These are phyloP conservation scores for Orycteropus afer DNA, from an alignment of 2,113 vertebrate genomes.

Conservation along the genomic window DNA sequence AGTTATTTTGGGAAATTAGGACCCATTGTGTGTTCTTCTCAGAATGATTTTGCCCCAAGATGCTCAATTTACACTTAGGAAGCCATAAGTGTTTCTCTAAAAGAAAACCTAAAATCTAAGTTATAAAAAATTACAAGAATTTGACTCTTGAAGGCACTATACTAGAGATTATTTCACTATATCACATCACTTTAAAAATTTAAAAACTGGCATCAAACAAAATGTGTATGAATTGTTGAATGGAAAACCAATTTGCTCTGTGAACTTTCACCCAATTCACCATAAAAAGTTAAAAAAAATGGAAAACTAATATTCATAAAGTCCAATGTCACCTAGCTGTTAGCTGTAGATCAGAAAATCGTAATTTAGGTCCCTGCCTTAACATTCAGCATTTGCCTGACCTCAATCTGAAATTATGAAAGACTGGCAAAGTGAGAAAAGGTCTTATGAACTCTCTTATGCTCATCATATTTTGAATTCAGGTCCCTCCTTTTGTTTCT, in stretches of 20 bases:
- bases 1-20: background rate
- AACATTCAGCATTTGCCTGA: background rate
- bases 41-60: background rate
- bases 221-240: no score
- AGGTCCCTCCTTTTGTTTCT: background rate
- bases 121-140: background rate
- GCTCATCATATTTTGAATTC: background rate
- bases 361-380: background rate
- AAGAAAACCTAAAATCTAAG: background rate
- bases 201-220: no score
- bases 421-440: constrained; percentile 19
- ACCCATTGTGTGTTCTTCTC: background rate
- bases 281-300: no score
- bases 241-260: no score
- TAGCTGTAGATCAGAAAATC: background rate
- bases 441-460: background rate
- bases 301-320: background rate
- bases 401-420: constrained; percentile 11
- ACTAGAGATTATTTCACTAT: background rate
- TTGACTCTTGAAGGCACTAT: background rate
- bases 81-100: background rate
- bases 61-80: background rate
- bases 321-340: background rate
- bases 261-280: no score
- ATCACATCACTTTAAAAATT: background rate